These are phyloP conservation scores for Dicerorhinus sumatrensis DNA, from an alignment of 2,113 vertebrate genomes.

Conservation along the genomic window DNA sequence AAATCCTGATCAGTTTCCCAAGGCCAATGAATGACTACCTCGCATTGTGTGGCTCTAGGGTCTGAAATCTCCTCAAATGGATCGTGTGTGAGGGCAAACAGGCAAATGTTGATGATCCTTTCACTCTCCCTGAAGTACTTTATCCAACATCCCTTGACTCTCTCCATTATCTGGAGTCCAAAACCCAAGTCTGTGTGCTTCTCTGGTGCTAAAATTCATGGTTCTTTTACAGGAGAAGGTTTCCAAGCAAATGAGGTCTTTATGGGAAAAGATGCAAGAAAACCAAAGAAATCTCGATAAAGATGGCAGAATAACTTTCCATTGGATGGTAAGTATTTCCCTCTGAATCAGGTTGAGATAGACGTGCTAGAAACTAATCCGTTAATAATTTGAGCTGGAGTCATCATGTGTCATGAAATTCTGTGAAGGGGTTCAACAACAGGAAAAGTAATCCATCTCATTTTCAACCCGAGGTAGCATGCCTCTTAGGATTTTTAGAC, in stretches of 20 bases:
- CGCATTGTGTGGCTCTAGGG: neutral
- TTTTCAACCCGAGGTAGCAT: neutral
- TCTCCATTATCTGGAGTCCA: neutral
- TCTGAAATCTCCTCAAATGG: neutral
- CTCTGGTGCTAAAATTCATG: neutral
- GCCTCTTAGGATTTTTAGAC: neutral
- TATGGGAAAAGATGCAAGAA: neutral
- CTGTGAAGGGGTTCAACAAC: neutral
- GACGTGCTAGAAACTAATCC: neutral
- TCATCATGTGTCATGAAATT: too few species aligned
- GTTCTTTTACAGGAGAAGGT: neutral
- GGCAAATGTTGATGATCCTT: neutral
- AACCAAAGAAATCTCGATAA: neutral
- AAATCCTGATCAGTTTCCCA: neutral
- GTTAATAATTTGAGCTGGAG: neutral
- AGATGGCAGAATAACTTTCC: accelerated
- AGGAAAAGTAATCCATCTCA: neutral
- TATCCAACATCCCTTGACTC: too few species aligned
- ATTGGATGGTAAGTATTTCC: neutral
- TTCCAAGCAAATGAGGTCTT: neutral
- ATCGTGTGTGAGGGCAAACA: neutral
- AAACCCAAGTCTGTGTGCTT: neutral
- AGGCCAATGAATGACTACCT: neutral
- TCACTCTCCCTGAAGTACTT: neutral
- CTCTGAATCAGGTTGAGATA: neutral